phyloP scores from a whole-genome alignment of 2,888 invertebrate species.

The Urechis unicinctus region DNA sequence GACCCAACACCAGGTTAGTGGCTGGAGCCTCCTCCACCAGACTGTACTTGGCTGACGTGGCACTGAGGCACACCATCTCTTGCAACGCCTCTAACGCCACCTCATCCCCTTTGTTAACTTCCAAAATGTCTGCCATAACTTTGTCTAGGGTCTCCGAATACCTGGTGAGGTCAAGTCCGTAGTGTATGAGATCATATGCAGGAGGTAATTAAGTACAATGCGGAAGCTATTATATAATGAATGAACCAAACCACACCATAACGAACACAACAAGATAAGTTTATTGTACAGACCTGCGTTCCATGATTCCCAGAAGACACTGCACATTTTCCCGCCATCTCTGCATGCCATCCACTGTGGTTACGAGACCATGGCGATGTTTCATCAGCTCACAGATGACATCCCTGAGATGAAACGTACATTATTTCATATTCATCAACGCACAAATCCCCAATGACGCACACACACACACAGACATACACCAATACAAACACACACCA shows the following conservation, averaged over 20 bases:
- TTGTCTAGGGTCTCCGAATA: conserved; percentile 3
- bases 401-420: not conserved
- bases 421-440: no score
- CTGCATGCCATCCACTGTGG: no score
- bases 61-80: conserved; percentile 25
- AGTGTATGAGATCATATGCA: not conserved
- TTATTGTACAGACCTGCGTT: no score
- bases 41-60: not conserved
- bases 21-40: not conserved
- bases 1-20: not conserved
- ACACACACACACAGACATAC: no score
- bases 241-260: no score
- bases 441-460: no score
- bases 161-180: not conserved
- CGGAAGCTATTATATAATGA: not conserved
- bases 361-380: no score
- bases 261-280: no score
- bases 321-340: no score
- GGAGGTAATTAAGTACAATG: not conserved
- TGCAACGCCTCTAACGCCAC: conserved; percentile 21
- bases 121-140: conserved; percentile 22
- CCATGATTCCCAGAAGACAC: no score
- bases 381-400: not conserved
- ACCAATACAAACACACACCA: no score
- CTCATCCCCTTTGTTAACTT: conserved; percentile 14